Percentiles rank a stretch among this genome's conserved stretches.
Conservation (phyloP, 2,113 vertebrate genomes). For the Saimiri boliviensis region DNA sequence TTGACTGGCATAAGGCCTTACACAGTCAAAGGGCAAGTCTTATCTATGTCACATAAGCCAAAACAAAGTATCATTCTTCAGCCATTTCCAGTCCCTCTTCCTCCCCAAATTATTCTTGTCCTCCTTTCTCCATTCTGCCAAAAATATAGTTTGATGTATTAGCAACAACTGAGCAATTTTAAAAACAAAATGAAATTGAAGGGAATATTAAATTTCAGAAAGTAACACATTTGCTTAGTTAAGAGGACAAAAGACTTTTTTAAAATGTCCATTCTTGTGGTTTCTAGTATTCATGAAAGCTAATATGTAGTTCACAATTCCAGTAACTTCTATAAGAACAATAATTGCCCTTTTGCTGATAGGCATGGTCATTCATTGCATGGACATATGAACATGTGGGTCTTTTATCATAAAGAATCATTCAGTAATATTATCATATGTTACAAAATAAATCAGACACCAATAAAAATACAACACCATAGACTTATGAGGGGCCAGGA, state of each 20-base stretch:
- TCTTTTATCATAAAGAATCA: background rate
- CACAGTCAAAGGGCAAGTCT: background rate
- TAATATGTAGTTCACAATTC: background rate
- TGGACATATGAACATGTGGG: too few species aligned
- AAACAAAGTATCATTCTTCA: background rate
- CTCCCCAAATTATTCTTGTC: background rate
- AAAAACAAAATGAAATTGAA: conserved; percentile 2
- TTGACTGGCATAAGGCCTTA: background rate
- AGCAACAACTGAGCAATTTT: background rate
- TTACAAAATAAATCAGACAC: conserved; percentile 36
- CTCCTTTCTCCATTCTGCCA: background rate
- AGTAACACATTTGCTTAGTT: background rate
- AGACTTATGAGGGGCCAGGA: background rate
- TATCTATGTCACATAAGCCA: background rate
- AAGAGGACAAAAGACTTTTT: background rate
- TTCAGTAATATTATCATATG: conserved; percentile 15
- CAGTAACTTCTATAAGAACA: background rate
- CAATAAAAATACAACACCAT: background rate
- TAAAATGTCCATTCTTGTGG: background rate
- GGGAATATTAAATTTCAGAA: conserved; percentile 18
- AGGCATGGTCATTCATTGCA: background rate
- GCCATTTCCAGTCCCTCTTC: too few species aligned
- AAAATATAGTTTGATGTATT: background rate
- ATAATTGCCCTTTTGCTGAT: background rate
- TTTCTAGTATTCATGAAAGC: background rate